These are phyloP conservation scores for Oryzias javanicus DNA, from an alignment of 2,113 vertebrate genomes.

Conservation along the genomic window DNA sequence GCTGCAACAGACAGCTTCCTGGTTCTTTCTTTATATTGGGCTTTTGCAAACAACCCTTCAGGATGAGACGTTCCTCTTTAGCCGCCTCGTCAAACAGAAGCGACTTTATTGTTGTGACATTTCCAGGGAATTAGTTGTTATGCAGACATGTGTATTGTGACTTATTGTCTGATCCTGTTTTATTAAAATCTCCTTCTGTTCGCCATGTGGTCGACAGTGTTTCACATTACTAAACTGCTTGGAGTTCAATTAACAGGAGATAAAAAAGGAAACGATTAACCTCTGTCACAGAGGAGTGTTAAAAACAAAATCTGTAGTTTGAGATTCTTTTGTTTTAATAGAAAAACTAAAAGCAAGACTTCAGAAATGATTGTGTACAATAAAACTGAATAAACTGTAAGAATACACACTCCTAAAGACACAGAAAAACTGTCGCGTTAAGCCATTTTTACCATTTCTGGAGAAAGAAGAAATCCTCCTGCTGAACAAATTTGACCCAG, in stretches of 20 bases:
- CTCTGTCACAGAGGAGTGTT: background rate
- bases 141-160: conserved; percentile 63
- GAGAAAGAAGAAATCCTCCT: too few species aligned
- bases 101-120: conserved; percentile 69
- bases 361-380: too few species aligned
- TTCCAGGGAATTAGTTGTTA: conserved; percentile 70
- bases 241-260: conserved; percentile 16
- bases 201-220: conserved; percentile 7
- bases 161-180: conserved; percentile 57
- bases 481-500: too few species aligned
- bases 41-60: conserved; percentile 45
- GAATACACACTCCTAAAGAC: too few species aligned
- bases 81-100: conserved; percentile 63
- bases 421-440: too few species aligned
- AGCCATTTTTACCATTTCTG: too few species aligned
- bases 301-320: background rate
- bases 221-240: conserved; percentile 32
- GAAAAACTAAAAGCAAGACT: too few species aligned
- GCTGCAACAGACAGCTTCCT: conserved; percentile 16
- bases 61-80: conserved; percentile 48
- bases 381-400: too few species aligned
- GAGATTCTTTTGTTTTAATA: background rate
- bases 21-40: conserved; percentile 37
- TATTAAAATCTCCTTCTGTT: conserved; percentile 53
- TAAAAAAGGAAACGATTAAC: conserved; percentile 11